Percentiles rank a stretch among this genome's conserved stretches.
These are phyloP conservation scores for Antrozous pallidus DNA, from an alignment of 2,797 vertebrate species.

Conservation along the genomic window DNA sequence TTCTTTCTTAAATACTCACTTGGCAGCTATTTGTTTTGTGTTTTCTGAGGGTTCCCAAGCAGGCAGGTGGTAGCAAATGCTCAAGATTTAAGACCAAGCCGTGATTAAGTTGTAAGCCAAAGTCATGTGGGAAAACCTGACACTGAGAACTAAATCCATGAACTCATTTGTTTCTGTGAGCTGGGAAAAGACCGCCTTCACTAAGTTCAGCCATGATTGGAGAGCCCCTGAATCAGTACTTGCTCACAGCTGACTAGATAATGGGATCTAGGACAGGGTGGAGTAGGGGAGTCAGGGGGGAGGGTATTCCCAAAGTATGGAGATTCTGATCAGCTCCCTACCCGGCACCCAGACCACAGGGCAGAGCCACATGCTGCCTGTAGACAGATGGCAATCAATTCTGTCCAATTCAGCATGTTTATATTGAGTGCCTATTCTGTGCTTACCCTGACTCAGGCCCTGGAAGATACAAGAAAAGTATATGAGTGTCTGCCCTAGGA, in stretches of 20 bases:
- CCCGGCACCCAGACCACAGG: background rate
- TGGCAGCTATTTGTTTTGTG: conserved; percentile 9
- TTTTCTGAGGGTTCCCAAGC: background rate
- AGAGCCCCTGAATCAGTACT: background rate
- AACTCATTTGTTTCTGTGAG: background rate
- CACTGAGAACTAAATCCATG: background rate
- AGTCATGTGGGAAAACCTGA: background rate
- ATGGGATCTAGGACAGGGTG: background rate
- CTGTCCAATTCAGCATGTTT: background rate
- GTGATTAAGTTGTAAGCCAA: background rate
- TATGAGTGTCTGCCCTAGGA: background rate
- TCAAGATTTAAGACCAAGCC: conserved; percentile 11
- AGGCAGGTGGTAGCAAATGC: background rate
- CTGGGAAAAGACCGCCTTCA: background rate
- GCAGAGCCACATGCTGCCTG: background rate
- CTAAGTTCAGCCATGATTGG: background rate
- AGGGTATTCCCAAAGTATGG: background rate
- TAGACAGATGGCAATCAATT: background rate
- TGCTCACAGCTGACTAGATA: background rate
- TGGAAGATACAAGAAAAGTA: background rate
- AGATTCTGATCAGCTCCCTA: background rate
- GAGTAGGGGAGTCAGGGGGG: background rate
- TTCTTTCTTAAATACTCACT: background rate
- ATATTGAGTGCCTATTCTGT: background rate
- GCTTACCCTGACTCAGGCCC: background rate